Percentiles rank a stretch among this genome's conserved stretches.
Evolutionary conservation across 2,797 vertebrate genomes (phyloP).

Genomic region (Ptychobarbus kaznakovi): DNA sequence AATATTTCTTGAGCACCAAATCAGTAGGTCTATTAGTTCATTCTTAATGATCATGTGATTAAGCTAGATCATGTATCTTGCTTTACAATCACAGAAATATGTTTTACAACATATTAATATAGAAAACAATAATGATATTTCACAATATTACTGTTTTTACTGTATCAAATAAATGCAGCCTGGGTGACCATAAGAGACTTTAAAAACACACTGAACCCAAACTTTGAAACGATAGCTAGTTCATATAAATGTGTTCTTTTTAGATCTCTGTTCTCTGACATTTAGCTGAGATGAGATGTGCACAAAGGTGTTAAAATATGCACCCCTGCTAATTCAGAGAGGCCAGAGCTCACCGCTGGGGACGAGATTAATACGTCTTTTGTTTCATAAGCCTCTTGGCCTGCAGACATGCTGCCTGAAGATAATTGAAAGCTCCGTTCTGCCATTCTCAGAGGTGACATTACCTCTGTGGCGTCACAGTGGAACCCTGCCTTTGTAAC

Average conservation of each 20-base stretch:
- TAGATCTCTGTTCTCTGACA: constrained; percentile 26
- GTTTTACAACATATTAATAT: neutral
- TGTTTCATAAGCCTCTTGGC: constrained; percentile 44
- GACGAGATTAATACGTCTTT: constrained; percentile 39
- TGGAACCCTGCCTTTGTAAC: neutral
- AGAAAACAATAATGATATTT: neutral
- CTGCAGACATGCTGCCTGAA: constrained; percentile 26
- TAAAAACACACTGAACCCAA: neutral
- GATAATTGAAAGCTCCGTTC: constrained; percentile 34
- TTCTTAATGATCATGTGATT: neutral
- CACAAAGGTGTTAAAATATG: constrained; percentile 43
- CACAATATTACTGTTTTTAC: neutral
- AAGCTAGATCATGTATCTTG: neutral
- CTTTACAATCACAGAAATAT: neutral
- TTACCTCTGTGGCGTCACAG: neutral
- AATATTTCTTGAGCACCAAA: neutral
- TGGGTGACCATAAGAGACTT: neutral
- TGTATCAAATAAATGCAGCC: neutral
- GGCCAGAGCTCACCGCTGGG: constrained; percentile 24
- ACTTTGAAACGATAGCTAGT: neutral
- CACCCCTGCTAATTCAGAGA: constrained; percentile 38
- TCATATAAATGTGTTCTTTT: neutral
- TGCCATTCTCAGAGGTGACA: constrained; percentile 7
- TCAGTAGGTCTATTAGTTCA: neutral
- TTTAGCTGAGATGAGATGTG: constrained; percentile 27